Evolutionary conservation across 2,888 invertebrate species (phyloP).

Genomic region (Phortica magna): DNA sequence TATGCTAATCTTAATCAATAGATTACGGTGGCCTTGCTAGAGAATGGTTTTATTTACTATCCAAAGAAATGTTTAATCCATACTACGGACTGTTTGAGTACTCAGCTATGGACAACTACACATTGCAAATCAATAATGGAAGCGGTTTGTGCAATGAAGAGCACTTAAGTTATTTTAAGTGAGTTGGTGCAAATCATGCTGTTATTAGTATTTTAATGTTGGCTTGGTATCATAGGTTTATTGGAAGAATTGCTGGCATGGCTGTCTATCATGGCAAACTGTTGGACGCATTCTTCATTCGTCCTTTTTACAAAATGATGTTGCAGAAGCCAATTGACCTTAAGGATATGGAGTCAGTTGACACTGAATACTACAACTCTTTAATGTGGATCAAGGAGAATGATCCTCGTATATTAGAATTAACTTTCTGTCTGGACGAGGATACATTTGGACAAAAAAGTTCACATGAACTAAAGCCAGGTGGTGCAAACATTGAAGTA

Average conservation of each 20-base stretch:
- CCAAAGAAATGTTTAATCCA: conserved; percentile 99
- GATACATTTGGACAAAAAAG: conserved; percentile 97
- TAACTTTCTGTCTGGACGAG: conserved; percentile 98
- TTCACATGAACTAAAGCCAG: conserved; percentile 92
- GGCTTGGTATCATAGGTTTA: conserved; percentile 81
- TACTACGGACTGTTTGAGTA: conserved; percentile 99
- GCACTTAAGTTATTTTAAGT: conserved; percentile 97
- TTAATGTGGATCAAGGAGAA: conserved; percentile 90
- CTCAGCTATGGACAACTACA: conserved; percentile 99
- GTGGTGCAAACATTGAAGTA: conserved; percentile 92
- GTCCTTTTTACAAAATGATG: conserved; percentile 99
- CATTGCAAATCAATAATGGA: conserved; percentile 98
- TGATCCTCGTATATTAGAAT: conserved; percentile 95
- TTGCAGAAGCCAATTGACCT: conserved; percentile 94
- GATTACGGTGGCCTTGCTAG: conserved; percentile 98
- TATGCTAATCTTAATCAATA: conserved; percentile 67
- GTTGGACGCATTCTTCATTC: conserved; percentile 98
- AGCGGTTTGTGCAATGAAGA: conserved; percentile 99
- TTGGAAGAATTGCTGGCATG: conserved; percentile 98
- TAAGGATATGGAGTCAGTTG: conserved; percentile 99
- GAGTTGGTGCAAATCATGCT: conserved; percentile 39
- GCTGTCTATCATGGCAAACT: conserved; percentile 99
- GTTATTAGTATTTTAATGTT: background rate
- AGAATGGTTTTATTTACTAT: conserved; percentile 99
- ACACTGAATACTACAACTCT: conserved; percentile 99